Evolutionary conservation across 2,888 invertebrate species (phyloP).

Genomic region (Leptinotarsa juncta): DNA sequence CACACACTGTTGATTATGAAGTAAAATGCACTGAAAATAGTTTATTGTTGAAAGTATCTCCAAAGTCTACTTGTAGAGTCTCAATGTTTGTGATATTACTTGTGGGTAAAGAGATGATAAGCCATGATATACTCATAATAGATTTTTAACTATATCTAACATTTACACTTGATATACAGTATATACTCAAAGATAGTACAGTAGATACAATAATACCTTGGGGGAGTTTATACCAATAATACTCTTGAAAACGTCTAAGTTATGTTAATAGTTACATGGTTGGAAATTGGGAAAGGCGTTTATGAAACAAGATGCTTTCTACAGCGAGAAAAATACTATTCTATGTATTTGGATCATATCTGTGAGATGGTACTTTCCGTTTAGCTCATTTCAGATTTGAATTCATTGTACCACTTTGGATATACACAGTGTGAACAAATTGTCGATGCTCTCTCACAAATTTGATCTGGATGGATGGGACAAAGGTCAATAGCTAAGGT

Average conservation of each 20-base stretch:
- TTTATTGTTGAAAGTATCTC: slow-evolving; percentile 29
- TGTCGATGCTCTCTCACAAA: slow-evolving; percentile 48
- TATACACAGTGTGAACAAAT: background rate
- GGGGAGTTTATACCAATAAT: background rate
- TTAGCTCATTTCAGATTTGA: background rate
- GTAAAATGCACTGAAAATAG: no score
- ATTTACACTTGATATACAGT: slow-evolving; percentile 15
- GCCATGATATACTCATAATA: slow-evolving; percentile 5
- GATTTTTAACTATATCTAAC: slow-evolving; percentile 4
- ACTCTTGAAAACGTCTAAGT: background rate
- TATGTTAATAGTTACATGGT: background rate
- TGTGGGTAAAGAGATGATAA: slow-evolving; percentile 7
- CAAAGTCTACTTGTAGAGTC: slow-evolving; percentile 6
- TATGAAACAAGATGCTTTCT: slow-evolving; percentile 52
- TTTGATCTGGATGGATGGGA: slow-evolving; percentile 47
- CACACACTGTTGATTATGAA: no score
- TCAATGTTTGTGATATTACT: slow-evolving; percentile 9
- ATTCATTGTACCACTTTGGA: no score
- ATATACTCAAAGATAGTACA: slow-evolving; percentile 10
- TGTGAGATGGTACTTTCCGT: slow-evolving; percentile 43
- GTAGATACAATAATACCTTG: slow-evolving; percentile 9
- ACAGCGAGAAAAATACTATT: slow-evolving; percentile 54
- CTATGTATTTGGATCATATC: slow-evolving; percentile 49
- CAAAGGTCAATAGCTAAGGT: slow-evolving; percentile 62
- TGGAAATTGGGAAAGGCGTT: background rate